phyloP scores from a whole-genome alignment of 2,113 vertebrate species.

The Bufo bufo region DNA sequence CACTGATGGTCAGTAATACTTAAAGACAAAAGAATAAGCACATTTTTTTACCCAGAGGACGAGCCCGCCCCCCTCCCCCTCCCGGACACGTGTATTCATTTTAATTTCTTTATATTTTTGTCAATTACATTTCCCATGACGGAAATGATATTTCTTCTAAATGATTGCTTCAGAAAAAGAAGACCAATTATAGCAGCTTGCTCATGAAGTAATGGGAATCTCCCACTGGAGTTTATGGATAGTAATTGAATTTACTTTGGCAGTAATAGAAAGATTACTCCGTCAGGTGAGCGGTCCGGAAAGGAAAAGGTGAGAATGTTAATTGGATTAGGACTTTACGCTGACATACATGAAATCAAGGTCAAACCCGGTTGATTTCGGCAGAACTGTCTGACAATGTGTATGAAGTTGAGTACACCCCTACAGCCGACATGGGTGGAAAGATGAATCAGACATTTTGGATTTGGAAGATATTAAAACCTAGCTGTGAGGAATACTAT shows the following conservation, averaged over 20 bases:
- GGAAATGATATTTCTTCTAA: neutral
- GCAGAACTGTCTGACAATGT: too few species aligned
- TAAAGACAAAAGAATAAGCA: too few species aligned
- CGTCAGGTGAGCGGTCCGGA: neutral
- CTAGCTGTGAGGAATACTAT: too few species aligned
- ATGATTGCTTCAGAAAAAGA: neutral
- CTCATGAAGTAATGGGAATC: neutral
- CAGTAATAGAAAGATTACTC: neutral
- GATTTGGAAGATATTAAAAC: too few species aligned
- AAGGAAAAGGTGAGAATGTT: neutral
- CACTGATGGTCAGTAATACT: too few species aligned
- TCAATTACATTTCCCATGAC: neutral
- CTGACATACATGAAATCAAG: neutral
- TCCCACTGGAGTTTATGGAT: neutral
- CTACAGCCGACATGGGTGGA: too few species aligned
- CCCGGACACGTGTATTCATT: neutral
- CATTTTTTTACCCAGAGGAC: neutral
- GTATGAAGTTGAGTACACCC: too few species aligned
- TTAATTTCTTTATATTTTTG: neutral
- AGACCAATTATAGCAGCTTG: neutral
- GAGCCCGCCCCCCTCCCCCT: too few species aligned
- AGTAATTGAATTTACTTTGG: neutral
- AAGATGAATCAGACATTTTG: too few species aligned
- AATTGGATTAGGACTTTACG: neutral
- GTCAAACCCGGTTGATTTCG: too few species aligned